Percentiles rank a stretch among this genome's conserved stretches.
Evolutionary conservation across 2,113 vertebrate genomes (phyloP).

Genomic region (Tupaia chinensis): DNA sequence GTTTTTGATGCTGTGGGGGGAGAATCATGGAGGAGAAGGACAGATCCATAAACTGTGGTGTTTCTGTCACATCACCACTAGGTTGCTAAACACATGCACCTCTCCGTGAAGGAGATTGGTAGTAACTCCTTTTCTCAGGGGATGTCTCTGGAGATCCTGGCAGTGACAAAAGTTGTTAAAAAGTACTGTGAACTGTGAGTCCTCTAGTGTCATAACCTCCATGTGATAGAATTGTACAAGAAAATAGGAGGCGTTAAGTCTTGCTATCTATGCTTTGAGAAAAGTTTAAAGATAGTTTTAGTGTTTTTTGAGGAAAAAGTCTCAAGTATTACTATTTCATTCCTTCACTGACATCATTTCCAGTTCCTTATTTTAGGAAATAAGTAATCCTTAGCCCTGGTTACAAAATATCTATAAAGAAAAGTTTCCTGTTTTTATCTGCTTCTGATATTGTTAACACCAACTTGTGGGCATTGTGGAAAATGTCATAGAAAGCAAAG

Average conservation of each 20-base stretch:
- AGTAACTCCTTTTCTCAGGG: neutral
- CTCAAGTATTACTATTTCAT: neutral
- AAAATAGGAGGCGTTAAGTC: neutral
- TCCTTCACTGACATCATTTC: neutral
- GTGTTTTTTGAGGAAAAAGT: neutral
- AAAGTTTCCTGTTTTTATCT: neutral
- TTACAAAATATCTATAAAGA: neutral
- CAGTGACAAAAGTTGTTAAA: neutral
- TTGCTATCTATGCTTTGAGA: neutral
- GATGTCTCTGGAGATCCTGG: neutral
- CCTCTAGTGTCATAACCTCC: neutral
- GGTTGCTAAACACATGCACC: neutral
- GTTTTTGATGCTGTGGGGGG: neutral
- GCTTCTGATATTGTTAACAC: neutral
- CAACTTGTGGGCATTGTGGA: neutral
- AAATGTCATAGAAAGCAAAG: constrained; percentile 10
- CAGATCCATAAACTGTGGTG: neutral
- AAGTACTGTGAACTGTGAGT: neutral
- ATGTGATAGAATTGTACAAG: neutral
- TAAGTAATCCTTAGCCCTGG: neutral
- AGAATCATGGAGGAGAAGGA: neutral
- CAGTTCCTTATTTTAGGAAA: neutral
- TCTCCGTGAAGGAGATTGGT: neutral
- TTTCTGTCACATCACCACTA: neutral
- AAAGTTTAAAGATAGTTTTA: neutral